phyloP scores from a whole-genome alignment of 1,140 invertebrate species.

The Leptinotarsa lineolata region DNA sequence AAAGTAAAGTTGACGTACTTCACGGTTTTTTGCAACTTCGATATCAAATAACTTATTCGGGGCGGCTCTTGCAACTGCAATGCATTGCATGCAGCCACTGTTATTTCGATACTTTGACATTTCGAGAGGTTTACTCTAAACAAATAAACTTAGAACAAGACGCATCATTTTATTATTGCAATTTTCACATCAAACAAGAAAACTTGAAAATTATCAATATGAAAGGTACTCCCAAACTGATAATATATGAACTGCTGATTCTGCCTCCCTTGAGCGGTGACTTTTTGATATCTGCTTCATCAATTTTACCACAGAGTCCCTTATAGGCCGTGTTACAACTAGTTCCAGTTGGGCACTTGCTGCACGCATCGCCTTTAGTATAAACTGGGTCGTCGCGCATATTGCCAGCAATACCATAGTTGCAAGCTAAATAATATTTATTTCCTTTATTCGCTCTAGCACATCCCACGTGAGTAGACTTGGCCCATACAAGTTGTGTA shows the following conservation, averaged over 20 bases:
- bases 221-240: constrained; percentile 1
- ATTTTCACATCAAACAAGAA: too few relatives aligned
- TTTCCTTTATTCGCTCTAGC: constrained; percentile 3
- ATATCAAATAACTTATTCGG: too few relatives aligned
- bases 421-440: constrained; percentile 24
- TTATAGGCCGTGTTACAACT: constrained; percentile 10
- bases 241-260: neutral
- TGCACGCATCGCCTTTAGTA: constrained; percentile 2
- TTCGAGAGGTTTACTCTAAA: too few relatives aligned
- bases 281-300: constrained; percentile 12
- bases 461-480: constrained; percentile 34
- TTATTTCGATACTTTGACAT: too few relatives aligned
- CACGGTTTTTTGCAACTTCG: too few relatives aligned
- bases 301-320: constrained; percentile 26
- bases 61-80: too few relatives aligned
- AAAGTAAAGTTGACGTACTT: too few relatives aligned
- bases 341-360: neutral
- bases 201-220: neutral
- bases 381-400: constrained; percentile 24
- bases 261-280: neutral
- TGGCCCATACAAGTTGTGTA: constrained; percentile 32
- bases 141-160: too few relatives aligned
- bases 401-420: constrained; percentile 36
- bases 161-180: too few relatives aligned
- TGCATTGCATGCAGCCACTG: too few relatives aligned